Percentiles rank a stretch among this genome's conserved stretches.
Conservation (phyloP, 2,888 invertebrate genomes). For the Busseola fusca region DNA sequence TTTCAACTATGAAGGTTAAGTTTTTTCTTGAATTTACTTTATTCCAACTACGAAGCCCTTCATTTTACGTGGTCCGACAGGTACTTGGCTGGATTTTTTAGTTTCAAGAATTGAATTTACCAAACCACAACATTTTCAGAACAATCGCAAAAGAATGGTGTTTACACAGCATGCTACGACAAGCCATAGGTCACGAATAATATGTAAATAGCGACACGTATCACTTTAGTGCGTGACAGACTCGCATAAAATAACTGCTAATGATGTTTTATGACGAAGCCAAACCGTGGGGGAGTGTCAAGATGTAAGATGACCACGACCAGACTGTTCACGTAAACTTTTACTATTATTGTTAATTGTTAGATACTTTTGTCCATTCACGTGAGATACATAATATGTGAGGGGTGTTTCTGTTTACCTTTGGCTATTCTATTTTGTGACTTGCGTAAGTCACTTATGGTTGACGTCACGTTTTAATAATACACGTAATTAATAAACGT, state of each 20-base stretch:
- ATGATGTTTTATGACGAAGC: slow-evolving; percentile 20
- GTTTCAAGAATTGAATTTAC: not conserved
- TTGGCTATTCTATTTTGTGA: slow-evolving; percentile 29
- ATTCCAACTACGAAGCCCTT: no score
- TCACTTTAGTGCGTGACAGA: slow-evolving; percentile 12
- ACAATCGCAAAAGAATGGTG: not conserved
- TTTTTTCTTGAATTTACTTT: no score
- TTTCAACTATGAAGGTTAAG: no score
- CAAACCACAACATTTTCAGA: not conserved
- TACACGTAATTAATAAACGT: slow-evolving; percentile 27
- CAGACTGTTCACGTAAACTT: slow-evolving; percentile 9
- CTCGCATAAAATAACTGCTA: slow-evolving; percentile 5
- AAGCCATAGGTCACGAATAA: slow-evolving; percentile 7
- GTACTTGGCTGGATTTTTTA: not conserved
- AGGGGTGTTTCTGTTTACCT: slow-evolving; percentile 33
- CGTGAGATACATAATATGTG: slow-evolving; percentile 3
- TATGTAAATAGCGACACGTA: not conserved
- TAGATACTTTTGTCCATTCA: not conserved
- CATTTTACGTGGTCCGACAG: no score
- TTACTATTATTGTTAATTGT: slow-evolving; percentile 13
- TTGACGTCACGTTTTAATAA: slow-evolving; percentile 35
- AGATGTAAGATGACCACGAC: slow-evolving; percentile 18
- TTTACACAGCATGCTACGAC: not conserved
- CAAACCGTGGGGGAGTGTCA: slow-evolving; percentile 11
- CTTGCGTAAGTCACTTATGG: slow-evolving; percentile 1